These are phyloP conservation scores for Agrypnus murinus DNA, from an alignment of 2,888 invertebrate genomes.

Conservation along the genomic window DNA sequence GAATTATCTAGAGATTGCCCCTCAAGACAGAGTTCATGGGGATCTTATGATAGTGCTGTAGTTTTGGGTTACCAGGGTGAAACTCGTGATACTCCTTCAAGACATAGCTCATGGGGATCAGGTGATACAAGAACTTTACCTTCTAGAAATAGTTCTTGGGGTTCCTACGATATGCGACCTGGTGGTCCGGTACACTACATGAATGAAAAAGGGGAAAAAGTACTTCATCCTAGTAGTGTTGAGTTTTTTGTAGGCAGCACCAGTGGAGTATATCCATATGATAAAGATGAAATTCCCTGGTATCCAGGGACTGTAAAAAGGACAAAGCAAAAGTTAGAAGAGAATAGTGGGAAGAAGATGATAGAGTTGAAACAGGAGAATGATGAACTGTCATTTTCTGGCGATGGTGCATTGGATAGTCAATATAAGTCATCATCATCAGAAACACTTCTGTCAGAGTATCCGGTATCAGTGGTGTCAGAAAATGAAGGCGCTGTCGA, in stretches of 20 bases:
- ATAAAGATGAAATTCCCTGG: slow-evolving; percentile 79
- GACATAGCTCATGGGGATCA: slow-evolving; percentile 90
- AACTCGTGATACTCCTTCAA: slow-evolving; percentile 77
- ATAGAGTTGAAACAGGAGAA: slow-evolving; percentile 38
- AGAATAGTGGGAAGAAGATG: slow-evolving; percentile 68
- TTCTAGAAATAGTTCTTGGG: slow-evolving; percentile 82
- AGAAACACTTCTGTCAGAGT: slow-evolving; percentile 63
- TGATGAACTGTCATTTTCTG: slow-evolving; percentile 22
- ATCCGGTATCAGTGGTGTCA: slow-evolving; percentile 32
- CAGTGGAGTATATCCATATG: slow-evolving; percentile 74
- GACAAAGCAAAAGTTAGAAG: slow-evolving; percentile 81
- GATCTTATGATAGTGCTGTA: slow-evolving; percentile 85
- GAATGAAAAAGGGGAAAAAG: slow-evolving; percentile 66
- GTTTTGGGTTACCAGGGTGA: slow-evolving; percentile 75
- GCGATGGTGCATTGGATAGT: slow-evolving; percentile 44
- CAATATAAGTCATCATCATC: slow-evolving; percentile 67
- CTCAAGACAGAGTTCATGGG: slow-evolving; percentile 85
- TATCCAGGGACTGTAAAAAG: slow-evolving; percentile 81
- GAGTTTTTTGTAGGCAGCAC: slow-evolving; percentile 62
- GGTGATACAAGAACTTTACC: slow-evolving; percentile 79
- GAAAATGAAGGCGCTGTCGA: slow-evolving; percentile 58
- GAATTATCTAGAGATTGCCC: slow-evolving; percentile 72
- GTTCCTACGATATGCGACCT: slow-evolving; percentile 79
- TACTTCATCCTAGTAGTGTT: slow-evolving; percentile 47
- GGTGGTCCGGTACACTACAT: slow-evolving; percentile 64